A percentile compares a stretch with the other conserved stretches of the same genome.
Conservation (phyloP, 2,797 vertebrate genomes). For the Enoplosus armatus region DNA sequence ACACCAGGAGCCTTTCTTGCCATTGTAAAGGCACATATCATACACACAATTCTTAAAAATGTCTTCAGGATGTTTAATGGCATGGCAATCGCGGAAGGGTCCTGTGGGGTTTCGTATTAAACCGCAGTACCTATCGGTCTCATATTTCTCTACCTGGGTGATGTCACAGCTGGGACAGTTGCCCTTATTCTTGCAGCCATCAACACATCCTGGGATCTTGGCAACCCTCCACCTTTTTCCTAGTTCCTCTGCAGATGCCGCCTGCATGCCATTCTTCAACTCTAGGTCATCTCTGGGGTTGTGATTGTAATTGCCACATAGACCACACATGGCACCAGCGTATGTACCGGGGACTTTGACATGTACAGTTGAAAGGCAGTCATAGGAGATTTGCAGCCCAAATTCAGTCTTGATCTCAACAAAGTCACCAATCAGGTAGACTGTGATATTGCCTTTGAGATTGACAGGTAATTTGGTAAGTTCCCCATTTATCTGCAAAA, state of each 20-base stretch:
- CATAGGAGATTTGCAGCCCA: constrained; percentile 79
- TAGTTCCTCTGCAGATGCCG: constrained; percentile 41
- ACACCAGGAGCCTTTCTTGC: constrained; percentile 69
- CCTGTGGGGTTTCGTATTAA: constrained; percentile 62
- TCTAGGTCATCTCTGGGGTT: constrained; percentile 74
- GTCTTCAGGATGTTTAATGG: constrained; percentile 42
- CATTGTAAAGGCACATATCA: constrained; percentile 74
- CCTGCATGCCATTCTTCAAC: constrained; percentile 21
- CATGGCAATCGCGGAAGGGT: constrained; percentile 80
- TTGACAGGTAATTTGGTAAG: constrained; percentile 73
- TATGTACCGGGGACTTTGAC: constrained; percentile 75
- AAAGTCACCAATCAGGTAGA: constrained; percentile 70
- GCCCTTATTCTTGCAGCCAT: constrained; percentile 68
- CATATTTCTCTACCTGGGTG: constrained; percentile 23
- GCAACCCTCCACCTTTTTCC: constrained; percentile 83
- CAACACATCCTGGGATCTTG: constrained; percentile 47
- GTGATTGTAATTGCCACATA: constrained; percentile 86
- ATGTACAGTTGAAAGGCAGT: constrained; percentile 78
- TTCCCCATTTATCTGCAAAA: constrained; percentile 53
- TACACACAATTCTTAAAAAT: constrained; percentile 78
- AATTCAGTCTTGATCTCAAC: constrained; percentile 78
- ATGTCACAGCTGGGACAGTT: constrained; percentile 37
- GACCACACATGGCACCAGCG: constrained; percentile 76
- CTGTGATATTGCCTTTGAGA: constrained; percentile 63
- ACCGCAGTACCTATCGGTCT: constrained; percentile 54